Evolutionary conservation across 2,888 invertebrate species (phyloP), one percentile per base, ranked within the genome.

Genomic region (Cephus pulcher): DNA sequence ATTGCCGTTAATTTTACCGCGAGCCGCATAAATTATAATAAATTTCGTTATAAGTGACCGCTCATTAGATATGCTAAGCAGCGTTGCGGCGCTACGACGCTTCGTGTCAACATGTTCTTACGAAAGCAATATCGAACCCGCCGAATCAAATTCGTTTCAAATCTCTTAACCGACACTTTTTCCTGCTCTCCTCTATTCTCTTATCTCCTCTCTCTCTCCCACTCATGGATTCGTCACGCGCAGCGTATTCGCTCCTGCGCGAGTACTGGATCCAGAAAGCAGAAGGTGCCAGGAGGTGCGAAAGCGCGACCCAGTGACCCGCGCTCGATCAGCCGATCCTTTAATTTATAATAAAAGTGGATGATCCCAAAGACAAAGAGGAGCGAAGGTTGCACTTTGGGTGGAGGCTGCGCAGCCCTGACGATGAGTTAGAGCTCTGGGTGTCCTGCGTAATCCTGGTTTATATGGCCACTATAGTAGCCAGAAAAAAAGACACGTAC

Each of bases 371-470:
- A 70, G 70, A 70, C 70, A 70, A 70, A 40, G 40, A 15, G 40
- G 40, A 40, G 1, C 1, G 40, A 40, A 11, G 70, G 4, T 6
- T 30, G 1, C 11, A 32, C 70, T 15, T 0, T 6, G 70, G 70
- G 11, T 30, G 70, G 70, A 40, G 15, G 40, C 40, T 40, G 40
- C 70, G 33, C 68, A 71, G 73, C 78, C 75, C 78, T 73, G 79
- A 80, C 80, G 79, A 77, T 83, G 84, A 88, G 84, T 88, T 87
- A 88, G 86, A 85, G 82, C 84, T 81, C 82, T 83, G 85, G 82
- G 86, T 86, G 87, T 87, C 87, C 80, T 82, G 82, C 78, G 84
- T 88, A 88, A 88, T 88, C 88, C 88, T 88, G 87, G 87, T 88
- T 88, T 88, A 88, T 88, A 87, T 83, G 87, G 82, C 82, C 82